Base-by-base conservation (phyloP, 2,888 invertebrate genomes). In the Neoitamus cyanurus region DNA sequence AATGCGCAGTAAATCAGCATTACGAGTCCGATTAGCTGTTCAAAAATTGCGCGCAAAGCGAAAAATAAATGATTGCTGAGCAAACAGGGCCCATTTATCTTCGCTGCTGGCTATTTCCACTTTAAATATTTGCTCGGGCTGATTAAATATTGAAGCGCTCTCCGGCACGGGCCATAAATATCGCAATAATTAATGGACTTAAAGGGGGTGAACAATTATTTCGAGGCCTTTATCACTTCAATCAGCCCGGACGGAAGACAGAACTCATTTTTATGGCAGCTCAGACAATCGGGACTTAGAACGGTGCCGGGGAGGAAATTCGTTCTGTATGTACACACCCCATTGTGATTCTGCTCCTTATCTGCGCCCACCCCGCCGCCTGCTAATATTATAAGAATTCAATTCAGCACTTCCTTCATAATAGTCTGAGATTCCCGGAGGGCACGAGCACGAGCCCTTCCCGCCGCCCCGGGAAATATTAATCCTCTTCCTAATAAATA, bases 401-500 rank as follows among this genome's bases (percentile, higher is more conserved):
- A 78, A 69, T 82, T 82, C 37, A 69, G 69, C 20, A 37, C 36
- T 69, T 69, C 69, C 36, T 58, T 25, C 58, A 58, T 58, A 58
- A 58, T 69, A 31, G 34, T 82, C 37, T 37, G 15, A 36, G 34
- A 69, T 13, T 69, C 25, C 28, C 69, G 30, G 15, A 36, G 42
- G 69, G 69, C 31, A 80, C 46, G 11, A 46, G 20, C 25, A 25
- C 28, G 5, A 25, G 58, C 25, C 25, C 25, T 58, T 58, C 25
- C n/a, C 42, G 13, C 75, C 36, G 15, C 48, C 84, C 7, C 30
- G 75, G 75, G 58, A 83, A 83, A 85, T 83, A 84, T 84, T 85
- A 85, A 84, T 84, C 78, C 83, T 58, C 42, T 20, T 68, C 72
- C 85, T 85, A 85, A 85, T 85, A 85, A 85, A 85, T 85, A 85